Base-by-base conservation (phyloP, 2,888 invertebrate species). In the Steinernema scapterisci region DNA sequence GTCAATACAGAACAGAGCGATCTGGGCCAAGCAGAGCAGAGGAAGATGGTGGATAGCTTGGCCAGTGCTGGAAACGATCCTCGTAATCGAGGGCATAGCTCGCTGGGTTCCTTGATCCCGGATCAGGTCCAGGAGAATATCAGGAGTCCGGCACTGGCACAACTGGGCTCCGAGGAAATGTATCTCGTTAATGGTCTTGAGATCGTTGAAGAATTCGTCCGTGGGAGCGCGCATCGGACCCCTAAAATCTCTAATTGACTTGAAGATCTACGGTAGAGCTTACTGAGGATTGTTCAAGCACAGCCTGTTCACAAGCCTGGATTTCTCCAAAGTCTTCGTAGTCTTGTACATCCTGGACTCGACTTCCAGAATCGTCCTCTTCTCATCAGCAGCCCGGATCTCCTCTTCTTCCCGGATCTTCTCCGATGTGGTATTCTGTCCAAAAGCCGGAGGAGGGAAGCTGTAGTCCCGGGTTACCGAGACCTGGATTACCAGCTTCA, bases 1-100 rank as follows among this genome's bases (percentile, higher is more conserved):
- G 21, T 16, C 54, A 23, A 54, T 25, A 23, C 54, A 23, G 25
- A 19, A 54, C 13, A 54, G 11, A 6, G 25, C 16, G 6, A 54
- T 54, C 21, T 54, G 54, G 21, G 54, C 54, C 2, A 54, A 23
- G 21, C 54, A 54, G 6, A 54, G 25, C 2, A 54, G 54, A 19
- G 54, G 54, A 6, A 54, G 54, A 21, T 54, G 54, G 25, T 54
- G 54, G 16, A 54, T 54, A 25, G 54, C 54, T 25, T 54, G 23
- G 23, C 23, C 23, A 21, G 54, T 23, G 54, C 13, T 54, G 11
- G 54, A 23, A 6, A 25, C 23, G 13, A 54, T 54, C 5, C 25
- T 11, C 5, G 54, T 25, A 54, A 54, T 54, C 1, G 54, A 54
- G 2, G 54, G 54, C 54, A 54, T 54, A 13, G 54, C 54, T 54